Base-by-base conservation (phyloP, 2,113 vertebrate genomes). In the Sylvicapra grimmia region DNA sequence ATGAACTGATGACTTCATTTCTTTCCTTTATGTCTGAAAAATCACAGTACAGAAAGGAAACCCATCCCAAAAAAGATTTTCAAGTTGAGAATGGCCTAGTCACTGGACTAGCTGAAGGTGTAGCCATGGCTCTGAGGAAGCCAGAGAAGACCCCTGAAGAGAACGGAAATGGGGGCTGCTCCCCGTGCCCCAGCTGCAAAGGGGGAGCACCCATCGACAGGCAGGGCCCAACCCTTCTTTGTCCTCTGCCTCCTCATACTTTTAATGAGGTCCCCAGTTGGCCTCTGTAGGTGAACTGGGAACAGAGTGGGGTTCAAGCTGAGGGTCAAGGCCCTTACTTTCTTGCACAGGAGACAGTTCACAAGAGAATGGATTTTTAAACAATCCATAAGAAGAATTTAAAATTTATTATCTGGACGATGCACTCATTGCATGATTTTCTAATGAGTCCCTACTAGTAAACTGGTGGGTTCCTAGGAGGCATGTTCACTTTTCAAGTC, bases 1-100 rank as follows among this genome's bases (percentile, higher is more conserved):
- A 58, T n/a, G 54, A 92, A 72, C 8, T 8, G 59, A 89, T 59
- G 49, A 59, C 25, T 53, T 93, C 82, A 61, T n/a, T 72, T 84
- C 92, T 93, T 80, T 86, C 65, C 85, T 89, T 94, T 89, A 15
- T 58, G 82, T 58, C 40, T 79, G 53, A 88, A 90, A 93, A 90
- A 77, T 77, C 12, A 2, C 14, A 91, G 49, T 11, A 86, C 68
- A 44, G 65, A 88, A 92, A 94, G 54, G 58, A 97, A 92, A 91
- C 33, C 51, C 19, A 27, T 25, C 36, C 7, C 58, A 2, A 13
- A 47, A 53, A 84, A 93, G 40, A 33, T 86, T 85, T 89, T 89
- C 84, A 16, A 51, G 53, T 51, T 47, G n/a, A 61, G 56, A 92
- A 82, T 1, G 29, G 49, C 40, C 75, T 29, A 12, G 51, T 72